phyloP scores from a whole-genome alignment of 92 coral and sea anemone genomes.

The Virgularia gustaviana region DNA sequence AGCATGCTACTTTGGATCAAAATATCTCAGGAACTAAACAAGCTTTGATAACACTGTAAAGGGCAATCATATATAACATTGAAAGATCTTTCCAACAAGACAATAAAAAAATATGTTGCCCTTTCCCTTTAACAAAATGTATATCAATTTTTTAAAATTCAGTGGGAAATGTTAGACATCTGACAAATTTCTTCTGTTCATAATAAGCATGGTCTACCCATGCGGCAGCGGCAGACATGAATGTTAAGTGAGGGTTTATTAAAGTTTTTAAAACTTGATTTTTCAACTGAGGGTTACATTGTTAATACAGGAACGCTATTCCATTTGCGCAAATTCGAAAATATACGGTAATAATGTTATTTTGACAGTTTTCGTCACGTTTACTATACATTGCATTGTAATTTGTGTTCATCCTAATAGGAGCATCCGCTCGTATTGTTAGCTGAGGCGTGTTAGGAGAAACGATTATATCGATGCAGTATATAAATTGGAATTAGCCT shows the following conservation, averaged over 20 bases:
- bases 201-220: not conserved
- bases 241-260: not conserved
- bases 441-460: too few relatives aligned
- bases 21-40: too few relatives aligned
- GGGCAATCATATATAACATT: too few relatives aligned
- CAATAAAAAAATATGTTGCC: too few relatives aligned
- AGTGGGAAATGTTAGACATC: not conserved
- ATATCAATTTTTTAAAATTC: not conserved
- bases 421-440: not conserved
- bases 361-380: not conserved
- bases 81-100: too few relatives aligned
- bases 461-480: too few relatives aligned
- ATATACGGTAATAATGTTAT: not conserved
- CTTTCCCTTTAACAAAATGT: too few relatives aligned
- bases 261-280: not conserved
- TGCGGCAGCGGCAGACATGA: conserved; percentile 3
- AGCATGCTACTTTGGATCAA: too few relatives aligned
- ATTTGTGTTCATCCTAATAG: not conserved
- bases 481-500: too few relatives aligned
- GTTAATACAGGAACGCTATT: not conserved
- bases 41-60: too few relatives aligned
- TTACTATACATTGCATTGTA: not conserved
- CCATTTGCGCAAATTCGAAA: conserved; percentile 16
- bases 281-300: not conserved
- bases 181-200: not conserved